Evolutionary conservation across 2,113 vertebrate species (phyloP).

Genomic region (Pelusios castaneus): DNA sequence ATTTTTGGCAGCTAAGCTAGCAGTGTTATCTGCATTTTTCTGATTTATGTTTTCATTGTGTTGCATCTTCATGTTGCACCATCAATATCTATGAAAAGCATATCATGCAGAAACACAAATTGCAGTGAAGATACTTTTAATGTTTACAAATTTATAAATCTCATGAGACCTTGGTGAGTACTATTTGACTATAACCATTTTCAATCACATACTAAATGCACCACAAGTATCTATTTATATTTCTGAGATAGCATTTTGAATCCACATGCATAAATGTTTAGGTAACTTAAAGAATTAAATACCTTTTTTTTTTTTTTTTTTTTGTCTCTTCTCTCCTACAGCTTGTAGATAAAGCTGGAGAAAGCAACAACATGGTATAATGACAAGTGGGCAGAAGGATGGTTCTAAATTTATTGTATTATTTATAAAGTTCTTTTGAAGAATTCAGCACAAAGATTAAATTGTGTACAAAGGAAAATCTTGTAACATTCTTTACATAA

Average conservation of each 20-base stretch:
- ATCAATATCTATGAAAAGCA: conserved; percentile 72
- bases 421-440: conserved; percentile 83
- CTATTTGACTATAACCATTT: conserved; percentile 57
- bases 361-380: conserved; percentile 99
- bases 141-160: conserved; percentile 47
- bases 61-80: conserved; percentile 77
- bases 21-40: conserved; percentile 72
- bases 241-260: conserved; percentile 43
- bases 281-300: conserved; percentile 20
- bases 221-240: conserved; percentile 46
- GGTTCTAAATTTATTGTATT: conserved; percentile 76
- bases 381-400: conserved; percentile 78
- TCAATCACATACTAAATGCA: conserved; percentile 61
- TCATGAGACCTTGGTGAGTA: conserved; percentile 71
- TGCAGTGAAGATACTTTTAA: conserved; percentile 41
- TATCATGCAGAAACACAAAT: conserved; percentile 71
- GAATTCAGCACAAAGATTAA: conserved; percentile 82
- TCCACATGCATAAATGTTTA: background rate
- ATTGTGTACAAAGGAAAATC: conserved; percentile 78
- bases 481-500: conserved; percentile 77
- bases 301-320: background rate
- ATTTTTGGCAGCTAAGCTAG: conserved; percentile 74
- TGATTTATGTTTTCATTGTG: conserved; percentile 76
- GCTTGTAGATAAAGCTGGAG: conserved; percentile 94
- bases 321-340: conserved; percentile 74